Evolutionary conservation across 2,113 vertebrate species (phyloP).

Genomic region (Malurus cyaneus): DNA sequence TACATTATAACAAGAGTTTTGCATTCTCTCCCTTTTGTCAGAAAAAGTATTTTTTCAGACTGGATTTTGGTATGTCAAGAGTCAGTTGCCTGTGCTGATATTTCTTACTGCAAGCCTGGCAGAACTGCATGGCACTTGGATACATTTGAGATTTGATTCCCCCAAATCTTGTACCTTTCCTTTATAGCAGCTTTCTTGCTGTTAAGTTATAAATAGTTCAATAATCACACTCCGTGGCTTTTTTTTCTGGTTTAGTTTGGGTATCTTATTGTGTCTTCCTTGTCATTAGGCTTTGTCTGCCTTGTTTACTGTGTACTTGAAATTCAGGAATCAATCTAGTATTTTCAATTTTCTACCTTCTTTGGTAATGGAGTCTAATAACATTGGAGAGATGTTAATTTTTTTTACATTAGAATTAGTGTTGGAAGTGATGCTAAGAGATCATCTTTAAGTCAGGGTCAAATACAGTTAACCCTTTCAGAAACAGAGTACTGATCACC

Average conservation of each 20-base stretch:
- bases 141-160: background rate
- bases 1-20: background rate
- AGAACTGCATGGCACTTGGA: background rate
- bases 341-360: background rate
- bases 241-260: background rate
- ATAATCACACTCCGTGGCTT: background rate
- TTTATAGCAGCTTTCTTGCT: background rate
- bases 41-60: background rate
- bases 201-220: background rate
- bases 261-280: background rate
- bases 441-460: background rate
- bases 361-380: background rate
- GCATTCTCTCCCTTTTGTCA: background rate
- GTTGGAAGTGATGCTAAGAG: background rate
- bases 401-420: background rate
- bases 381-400: background rate
- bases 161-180: background rate
- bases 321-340: background rate
- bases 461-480: background rate
- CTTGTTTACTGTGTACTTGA: background rate
- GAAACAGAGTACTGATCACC: background rate
- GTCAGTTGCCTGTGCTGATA: background rate
- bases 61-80: background rate
- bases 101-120: background rate
- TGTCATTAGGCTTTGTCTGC: background rate